phyloP scores from a whole-genome alignment of 1,140 invertebrate genomes.

The Sarcophaga bullata region DNA sequence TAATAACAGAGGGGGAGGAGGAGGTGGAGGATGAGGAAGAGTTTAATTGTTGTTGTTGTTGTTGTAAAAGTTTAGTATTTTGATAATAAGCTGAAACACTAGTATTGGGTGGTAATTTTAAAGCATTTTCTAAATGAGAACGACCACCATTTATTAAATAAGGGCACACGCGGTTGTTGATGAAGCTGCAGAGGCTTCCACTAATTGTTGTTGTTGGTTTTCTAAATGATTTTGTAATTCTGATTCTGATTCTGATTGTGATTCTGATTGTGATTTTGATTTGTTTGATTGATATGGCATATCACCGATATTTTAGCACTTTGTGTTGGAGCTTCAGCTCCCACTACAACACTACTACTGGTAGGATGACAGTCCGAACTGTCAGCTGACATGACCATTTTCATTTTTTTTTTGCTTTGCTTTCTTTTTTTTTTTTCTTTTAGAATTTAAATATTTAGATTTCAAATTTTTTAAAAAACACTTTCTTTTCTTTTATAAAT shows the following conservation, averaged over 20 bases:
- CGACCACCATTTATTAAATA: slow-evolving; percentile 47
- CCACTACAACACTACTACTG: slow-evolving; percentile 49
- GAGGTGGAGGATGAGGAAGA: too few species aligned
- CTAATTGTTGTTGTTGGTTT: slow-evolving; percentile 16
- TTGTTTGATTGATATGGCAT: slow-evolving; percentile 45
- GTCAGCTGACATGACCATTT: slow-evolving; percentile 65
- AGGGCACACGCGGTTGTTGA: slow-evolving; percentile 45
- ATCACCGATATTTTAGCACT: slow-evolving; percentile 58
- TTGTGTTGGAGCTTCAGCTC: slow-evolving; percentile 16
- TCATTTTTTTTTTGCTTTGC: slow-evolving; percentile 25
- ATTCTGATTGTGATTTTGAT: slow-evolving; percentile 40
- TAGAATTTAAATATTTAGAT: too few species aligned
- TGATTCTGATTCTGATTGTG: slow-evolving; percentile 30
- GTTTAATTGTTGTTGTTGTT: not conserved
- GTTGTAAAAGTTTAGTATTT: slow-evolving; percentile 55
- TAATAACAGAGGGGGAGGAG: not conserved
- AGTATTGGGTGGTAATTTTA: slow-evolving; percentile 60
- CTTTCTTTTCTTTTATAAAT: too few species aligned
- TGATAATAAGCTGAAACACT: slow-evolving; percentile 64
- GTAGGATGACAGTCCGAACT: slow-evolving; percentile 60
- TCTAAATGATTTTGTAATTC: not conserved
- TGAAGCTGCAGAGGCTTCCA: slow-evolving; percentile 42
- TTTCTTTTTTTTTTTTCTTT: not conserved
- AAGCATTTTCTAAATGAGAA: slow-evolving; percentile 60
- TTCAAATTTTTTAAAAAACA: too few species aligned